Base-by-base conservation (phyloP, 2,113 vertebrate species). In the Otus sunia region DNA sequence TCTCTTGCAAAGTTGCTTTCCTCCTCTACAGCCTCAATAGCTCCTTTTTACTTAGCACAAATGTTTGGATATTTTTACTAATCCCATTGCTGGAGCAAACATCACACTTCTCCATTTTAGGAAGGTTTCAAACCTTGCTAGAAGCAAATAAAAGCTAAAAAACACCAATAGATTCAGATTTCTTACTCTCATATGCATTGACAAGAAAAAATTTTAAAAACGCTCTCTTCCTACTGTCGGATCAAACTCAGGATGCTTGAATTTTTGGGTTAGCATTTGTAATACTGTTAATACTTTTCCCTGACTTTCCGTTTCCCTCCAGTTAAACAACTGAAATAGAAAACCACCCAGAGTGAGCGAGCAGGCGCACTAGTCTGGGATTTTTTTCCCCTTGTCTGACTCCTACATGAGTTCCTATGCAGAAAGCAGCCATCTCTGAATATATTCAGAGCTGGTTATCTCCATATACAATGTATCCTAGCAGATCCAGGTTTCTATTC, bases 371-470 rank as follows among this genome's bases (percentile, higher is more conserved):
- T 50, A 50, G 53, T 41, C 75, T 73, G 55, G 45, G 71, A 88
- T 86, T 96, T 79, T 79, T 73, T 95, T 92, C 66, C 49, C 71
- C 94, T 96, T 91, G 75, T 90, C 83, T 94, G 79, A 92, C 86
- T 96, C 56, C 55, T 86, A 25, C 64, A 91, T 92, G 91, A 96
- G 79, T 30, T 80, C 75, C 92, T 80, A 84, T 92, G 94, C 92
- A 92, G 86, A 94, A 90, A 73, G 91, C 94, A 94, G 67, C 71
- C 90, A 45, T 83, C 71, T 93, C 86, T 58, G 72, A 95, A 95
- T 94, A 77, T 47, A 90, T 91, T 94, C 88, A 73, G 83, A 91
- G 47, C 91, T 83, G 91, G 79, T 94, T 96, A 83, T 94, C 83
- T 94, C 86, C 86, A 86, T 59, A 77, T 63, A 86, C 72, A 84